Evolutionary conservation across 1,140 invertebrate species (phyloP).

Genomic region (Laupala kohalensis): DNA sequence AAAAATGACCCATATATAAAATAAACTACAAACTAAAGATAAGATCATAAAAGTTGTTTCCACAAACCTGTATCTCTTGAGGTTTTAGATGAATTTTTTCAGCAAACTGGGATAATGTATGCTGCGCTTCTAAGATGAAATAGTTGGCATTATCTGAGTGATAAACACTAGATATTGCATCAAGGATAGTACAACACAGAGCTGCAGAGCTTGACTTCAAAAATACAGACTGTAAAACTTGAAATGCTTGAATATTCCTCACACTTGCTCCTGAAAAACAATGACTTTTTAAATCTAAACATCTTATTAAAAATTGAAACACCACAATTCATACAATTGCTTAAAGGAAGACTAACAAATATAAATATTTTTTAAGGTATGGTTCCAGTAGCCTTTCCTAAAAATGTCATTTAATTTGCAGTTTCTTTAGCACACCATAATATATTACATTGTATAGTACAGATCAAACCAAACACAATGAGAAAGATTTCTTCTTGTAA

Average conservation of each 20-base stretch:
- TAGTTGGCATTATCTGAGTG: slow-evolving; percentile 97
- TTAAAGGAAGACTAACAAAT: too few relatives aligned
- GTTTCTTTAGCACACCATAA: too few relatives aligned
- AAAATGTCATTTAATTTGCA: too few relatives aligned
- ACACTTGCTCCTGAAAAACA: slow-evolving; percentile 49
- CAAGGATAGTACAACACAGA: slow-evolving; percentile 79
- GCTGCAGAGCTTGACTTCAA: slow-evolving; percentile 73
- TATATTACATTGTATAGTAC: too few relatives aligned
- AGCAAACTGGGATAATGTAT: slow-evolving; percentile 88
- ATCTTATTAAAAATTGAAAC: too few relatives aligned
- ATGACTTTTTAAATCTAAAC: too few relatives aligned
- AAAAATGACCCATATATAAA: too few relatives aligned
- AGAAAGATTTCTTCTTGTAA: too few relatives aligned
- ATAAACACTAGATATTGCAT: slow-evolving; percentile 92
- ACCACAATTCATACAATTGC: too few relatives aligned
- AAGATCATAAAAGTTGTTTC: background rate
- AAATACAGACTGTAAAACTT: slow-evolving; percentile 89
- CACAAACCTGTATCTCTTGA: slow-evolving; percentile 64
- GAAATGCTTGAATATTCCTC: slow-evolving; percentile 88
- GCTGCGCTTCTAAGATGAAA: slow-evolving; percentile 93
- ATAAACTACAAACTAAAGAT: background rate
- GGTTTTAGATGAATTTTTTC: slow-evolving; percentile 89
- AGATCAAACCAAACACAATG: too few relatives aligned
- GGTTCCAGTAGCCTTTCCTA: too few relatives aligned
- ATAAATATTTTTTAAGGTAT: too few relatives aligned